Evolutionary conservation across 2,888 invertebrate genomes (phyloP).

Genomic region (Neoaliturus tenellus): DNA sequence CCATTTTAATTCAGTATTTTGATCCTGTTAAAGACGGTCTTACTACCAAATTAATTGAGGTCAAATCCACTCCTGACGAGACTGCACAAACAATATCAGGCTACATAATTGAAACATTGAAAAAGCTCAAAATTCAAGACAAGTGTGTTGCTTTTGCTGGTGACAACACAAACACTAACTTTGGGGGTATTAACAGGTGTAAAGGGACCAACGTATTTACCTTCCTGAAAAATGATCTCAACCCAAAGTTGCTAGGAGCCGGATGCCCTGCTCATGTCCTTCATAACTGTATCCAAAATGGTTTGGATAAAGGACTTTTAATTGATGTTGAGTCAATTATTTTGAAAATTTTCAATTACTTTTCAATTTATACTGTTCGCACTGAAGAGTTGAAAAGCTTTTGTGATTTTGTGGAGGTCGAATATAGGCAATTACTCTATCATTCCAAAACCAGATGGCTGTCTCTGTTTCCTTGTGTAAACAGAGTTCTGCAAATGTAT

Average conservation of each 20-base stretch:
- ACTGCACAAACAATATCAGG: constrained; percentile 13
- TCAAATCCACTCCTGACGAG: constrained; percentile 38
- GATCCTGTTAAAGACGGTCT: constrained; percentile 40
- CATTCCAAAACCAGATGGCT: constrained; percentile 68
- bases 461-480: constrained; percentile 67
- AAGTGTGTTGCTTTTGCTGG: constrained; percentile 34
- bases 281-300: constrained; percentile 68
- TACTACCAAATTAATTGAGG: constrained; percentile 53
- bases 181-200: constrained; percentile 54
- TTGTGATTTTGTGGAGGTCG: constrained; percentile 67
- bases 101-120: neutral
- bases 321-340: constrained; percentile 69
- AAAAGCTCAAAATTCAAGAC: neutral
- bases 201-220: constrained; percentile 63
- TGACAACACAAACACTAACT: constrained; percentile 60
- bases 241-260: constrained; percentile 61
- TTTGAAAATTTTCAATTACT: constrained; percentile 69
- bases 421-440: constrained; percentile 63
- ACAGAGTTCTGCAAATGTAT: constrained; percentile 59
- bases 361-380: constrained; percentile 69
- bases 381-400: constrained; percentile 69
- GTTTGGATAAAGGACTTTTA: constrained; percentile 67
- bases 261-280: constrained; percentile 70
- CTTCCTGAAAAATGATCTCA: neutral
- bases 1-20: constrained; percentile 59